These are phyloP conservation scores for Oxyruncus cristatus DNA, from an alignment of 2,113 vertebrate species.

Conservation along the genomic window DNA sequence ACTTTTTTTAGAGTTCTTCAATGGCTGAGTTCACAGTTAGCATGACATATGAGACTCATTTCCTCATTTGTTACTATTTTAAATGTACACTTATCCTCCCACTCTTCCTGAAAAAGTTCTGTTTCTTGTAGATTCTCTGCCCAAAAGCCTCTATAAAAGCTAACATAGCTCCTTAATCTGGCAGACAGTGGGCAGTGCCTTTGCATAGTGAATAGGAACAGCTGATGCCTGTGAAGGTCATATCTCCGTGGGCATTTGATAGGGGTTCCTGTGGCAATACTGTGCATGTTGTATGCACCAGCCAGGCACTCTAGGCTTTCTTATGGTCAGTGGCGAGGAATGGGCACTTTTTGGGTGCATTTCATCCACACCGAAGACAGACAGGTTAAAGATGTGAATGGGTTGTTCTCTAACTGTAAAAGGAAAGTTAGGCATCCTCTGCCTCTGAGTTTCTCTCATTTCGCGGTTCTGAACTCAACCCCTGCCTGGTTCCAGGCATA, in stretches of 20 bases:
- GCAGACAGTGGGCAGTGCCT: neutral
- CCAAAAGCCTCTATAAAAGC: neutral
- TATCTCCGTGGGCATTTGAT: neutral
- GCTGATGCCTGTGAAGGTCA: neutral
- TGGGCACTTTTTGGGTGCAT: neutral
- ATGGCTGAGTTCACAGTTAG: conserved; percentile 24
- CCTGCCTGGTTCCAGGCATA: neutral
- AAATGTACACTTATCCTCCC: conserved; percentile 34
- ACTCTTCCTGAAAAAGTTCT: conserved; percentile 39
- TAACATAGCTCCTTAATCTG: neutral
- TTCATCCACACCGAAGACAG: neutral
- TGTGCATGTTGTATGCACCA: neutral
- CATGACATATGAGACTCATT: conserved; percentile 20
- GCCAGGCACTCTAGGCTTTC: neutral
- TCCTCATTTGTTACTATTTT: conserved; percentile 49
- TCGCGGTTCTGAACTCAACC: neutral
- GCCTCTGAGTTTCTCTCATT: neutral
- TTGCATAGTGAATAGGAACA: neutral
- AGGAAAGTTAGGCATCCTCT: neutral
- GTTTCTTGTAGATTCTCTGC: neutral
- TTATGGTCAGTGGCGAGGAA: neutral
- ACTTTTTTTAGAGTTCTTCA: conserved; percentile 9
- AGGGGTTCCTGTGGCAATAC: neutral
- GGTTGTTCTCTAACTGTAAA: neutral
- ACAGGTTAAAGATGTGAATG: neutral